Conservation (phyloP, 2,888 invertebrate species). For the Diadegma fenestrale region DNA sequence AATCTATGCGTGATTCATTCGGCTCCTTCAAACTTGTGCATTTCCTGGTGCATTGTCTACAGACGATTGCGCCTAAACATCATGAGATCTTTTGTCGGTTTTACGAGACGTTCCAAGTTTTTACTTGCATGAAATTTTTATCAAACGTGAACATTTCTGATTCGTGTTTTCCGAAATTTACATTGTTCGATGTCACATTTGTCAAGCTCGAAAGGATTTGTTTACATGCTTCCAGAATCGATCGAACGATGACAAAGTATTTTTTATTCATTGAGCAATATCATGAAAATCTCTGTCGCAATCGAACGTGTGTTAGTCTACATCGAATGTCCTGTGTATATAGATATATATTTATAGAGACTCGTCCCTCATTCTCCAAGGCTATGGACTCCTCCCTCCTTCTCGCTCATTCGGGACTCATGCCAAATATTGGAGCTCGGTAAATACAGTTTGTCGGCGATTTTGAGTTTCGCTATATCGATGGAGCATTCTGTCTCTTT, state of each 20-base stretch:
- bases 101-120: neutral
- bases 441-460: constrained; percentile 74
- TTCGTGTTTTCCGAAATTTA: neutral
- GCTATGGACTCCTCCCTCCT: neutral
- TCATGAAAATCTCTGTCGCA: neutral
- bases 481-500: constrained; percentile 41
- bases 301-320: neutral
- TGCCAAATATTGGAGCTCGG: constrained; percentile 73
- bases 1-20: neutral
- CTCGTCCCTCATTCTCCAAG: neutral
- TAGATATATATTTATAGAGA: constrained; percentile 24
- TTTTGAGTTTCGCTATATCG: constrained; percentile 63
- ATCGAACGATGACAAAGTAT: neutral
- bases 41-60: neutral
- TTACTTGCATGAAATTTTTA: neutral
- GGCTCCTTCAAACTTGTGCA: neutral
- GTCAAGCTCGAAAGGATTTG: neutral
- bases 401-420: constrained; percentile 51
- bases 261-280: neutral
- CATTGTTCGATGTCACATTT: neutral
- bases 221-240: neutral
- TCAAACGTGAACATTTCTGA: neutral
- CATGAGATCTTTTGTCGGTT: neutral
- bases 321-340: constrained; percentile 1
- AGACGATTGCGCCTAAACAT: too few species aligned